Evolutionary conservation across 1,140 invertebrate species (phyloP), one percentile per base, ranked within the genome.

Genomic region (Drosophila mauritiana): DNA sequence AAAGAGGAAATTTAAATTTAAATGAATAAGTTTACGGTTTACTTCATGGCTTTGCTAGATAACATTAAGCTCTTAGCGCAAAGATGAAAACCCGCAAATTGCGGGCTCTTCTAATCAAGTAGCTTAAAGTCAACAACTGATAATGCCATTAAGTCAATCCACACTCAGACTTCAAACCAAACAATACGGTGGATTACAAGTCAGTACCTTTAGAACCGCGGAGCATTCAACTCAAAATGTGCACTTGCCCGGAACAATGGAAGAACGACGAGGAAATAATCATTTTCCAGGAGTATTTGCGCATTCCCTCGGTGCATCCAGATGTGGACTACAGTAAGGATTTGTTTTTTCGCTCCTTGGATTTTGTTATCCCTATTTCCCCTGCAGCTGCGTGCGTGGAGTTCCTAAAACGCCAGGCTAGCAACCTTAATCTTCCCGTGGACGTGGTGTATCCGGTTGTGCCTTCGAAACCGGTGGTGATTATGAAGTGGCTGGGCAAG

Each of bases 271-370:
- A 94, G 91, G 95, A 96, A 85, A 95, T 97, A 62, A 93, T 94
- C 56, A 96, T 96, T 81, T 98, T 98, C 91, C 93, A 95, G 22
- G 94, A 97, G 90, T 98, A 98, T 93, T 91, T 98, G n/a, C 93
- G 94, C 64, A 97, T 97, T 58, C 96, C 97, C 3, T 95, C 96
- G 17, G 96, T 97, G 5, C 97, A 98, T 75, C 97, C 97, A 1
- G 92, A 96, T 91, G 93, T 97, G 31, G 94, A 98, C 93, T 98
- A 98, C 92, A 94, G 96, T 96, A 93, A 95, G 93, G 45, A n/a
- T 51, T 2, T 36, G 3, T 36, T 39, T 34, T 6, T 39, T 3
- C 3, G 4, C 10, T 5, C 22, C 15, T 4, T 22, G 12, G 13
- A 15, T 12, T 46, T 51, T 17, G 1, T 11, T 49, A 31, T 31